phyloP scores from a whole-genome alignment of 1,140 invertebrate species.

The Agraylea sexmaculata region DNA sequence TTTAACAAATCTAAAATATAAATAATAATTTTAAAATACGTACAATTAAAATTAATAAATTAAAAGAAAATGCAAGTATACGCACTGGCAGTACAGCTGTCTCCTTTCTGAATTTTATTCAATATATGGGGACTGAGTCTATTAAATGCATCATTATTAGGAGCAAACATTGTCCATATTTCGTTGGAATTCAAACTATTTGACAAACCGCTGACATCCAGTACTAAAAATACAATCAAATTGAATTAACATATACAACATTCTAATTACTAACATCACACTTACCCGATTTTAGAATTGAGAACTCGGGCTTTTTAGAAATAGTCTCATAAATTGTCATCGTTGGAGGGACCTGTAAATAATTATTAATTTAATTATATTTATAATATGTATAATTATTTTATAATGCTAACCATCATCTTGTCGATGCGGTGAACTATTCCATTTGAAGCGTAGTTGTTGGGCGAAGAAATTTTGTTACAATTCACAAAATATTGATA shows the following conservation, averaged over 20 bases:
- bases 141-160: constrained; percentile 16
- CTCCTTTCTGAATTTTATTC: constrained; percentile 8
- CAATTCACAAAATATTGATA: constrained; percentile 11
- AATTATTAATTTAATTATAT: neutral
- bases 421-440: constrained; percentile 14
- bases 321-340: neutral
- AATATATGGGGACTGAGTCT: constrained; percentile 4
- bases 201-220: constrained; percentile 10
- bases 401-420: constrained; percentile 13
- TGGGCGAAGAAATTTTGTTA: constrained; percentile 5
- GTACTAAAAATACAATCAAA: constrained; percentile 6
- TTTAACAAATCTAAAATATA: constrained; percentile 8
- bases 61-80: neutral
- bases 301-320: constrained; percentile 3
- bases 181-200: constrained; percentile 7
- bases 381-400: neutral
- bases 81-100: constrained; percentile 6
- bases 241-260: neutral
- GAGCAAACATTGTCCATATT: constrained; percentile 18
- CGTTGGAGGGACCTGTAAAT: neutral
- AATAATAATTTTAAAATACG: neutral
- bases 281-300: constrained; percentile 9
- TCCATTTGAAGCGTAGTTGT: constrained; percentile 11
- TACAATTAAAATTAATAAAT: neutral
- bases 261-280: constrained; percentile 2